Evolutionary conservation across 2,888 invertebrate species (phyloP).

Genomic region (Stegophylla sp.): DNA sequence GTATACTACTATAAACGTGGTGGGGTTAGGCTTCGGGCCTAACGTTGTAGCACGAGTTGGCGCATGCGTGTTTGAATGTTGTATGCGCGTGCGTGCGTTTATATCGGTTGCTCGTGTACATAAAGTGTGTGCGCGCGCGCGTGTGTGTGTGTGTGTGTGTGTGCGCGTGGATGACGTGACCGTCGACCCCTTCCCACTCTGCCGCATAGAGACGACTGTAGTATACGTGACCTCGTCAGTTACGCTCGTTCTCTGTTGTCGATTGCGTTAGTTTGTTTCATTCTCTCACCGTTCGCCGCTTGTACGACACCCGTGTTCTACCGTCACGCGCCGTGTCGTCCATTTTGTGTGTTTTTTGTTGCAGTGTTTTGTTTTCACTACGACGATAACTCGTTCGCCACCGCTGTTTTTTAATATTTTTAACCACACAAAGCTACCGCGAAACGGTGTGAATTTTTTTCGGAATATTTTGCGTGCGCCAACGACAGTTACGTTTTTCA

Average conservation of each 20-base stretch:
- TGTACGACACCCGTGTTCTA: neutral
- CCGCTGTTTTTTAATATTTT: neutral
- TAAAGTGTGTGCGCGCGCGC: neutral
- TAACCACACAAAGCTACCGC: too few species aligned
- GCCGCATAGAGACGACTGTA: neutral
- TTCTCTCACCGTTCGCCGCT: constrained; percentile 37
- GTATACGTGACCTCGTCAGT: constrained; percentile 53
- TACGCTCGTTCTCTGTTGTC: constrained; percentile 23
- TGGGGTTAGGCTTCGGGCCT: neutral
- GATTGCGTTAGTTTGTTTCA: constrained; percentile 28
- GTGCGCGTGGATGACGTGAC: constrained; percentile 41
- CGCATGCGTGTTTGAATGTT: neutral
- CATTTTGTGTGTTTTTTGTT: constrained; percentile 37
- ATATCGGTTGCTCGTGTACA: too few species aligned
- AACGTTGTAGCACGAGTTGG: neutral
- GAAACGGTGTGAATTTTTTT: too few species aligned
- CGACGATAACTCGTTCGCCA: neutral
- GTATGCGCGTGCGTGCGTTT: neutral
- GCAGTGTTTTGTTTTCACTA: constrained; percentile 19
- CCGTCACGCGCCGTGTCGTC: constrained; percentile 38
- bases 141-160: neutral
- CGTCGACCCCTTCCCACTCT: neutral
- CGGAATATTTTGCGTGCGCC: too few species aligned
- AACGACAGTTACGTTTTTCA: too few species aligned
- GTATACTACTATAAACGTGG: neutral